Evolutionary conservation across 2,113 vertebrate genomes (phyloP).

Genomic region (Haplochromis vanheusdeni): DNA sequence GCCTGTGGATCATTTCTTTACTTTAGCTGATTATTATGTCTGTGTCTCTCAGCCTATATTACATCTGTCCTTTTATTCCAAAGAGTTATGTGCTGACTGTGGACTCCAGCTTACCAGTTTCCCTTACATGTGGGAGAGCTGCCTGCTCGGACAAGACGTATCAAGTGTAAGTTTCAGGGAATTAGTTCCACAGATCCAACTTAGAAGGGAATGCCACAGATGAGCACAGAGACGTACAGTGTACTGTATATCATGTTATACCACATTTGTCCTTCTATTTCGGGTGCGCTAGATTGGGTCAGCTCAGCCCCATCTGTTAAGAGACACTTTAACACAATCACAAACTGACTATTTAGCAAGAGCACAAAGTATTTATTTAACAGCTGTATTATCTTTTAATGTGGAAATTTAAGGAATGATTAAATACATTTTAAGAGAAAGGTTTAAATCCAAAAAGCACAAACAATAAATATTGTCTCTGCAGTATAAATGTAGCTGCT

Average conservation of each 20-base stretch:
- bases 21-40: neutral
- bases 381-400: neutral
- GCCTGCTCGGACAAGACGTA: neutral
- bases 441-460: neutral
- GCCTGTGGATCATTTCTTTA: neutral
- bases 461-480: neutral
- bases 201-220: constrained; percentile 54
- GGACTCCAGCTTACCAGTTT: neutral
- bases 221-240: constrained; percentile 19
- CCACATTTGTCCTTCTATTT: constrained; percentile 53
- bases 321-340: neutral
- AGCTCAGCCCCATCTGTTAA: neutral
- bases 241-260: constrained; percentile 39
- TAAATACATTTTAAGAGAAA: neutral
- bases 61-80: neutral
- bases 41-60: neutral
- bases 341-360: neutral
- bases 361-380: neutral
- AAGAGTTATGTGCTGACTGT: neutral
- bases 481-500: neutral
- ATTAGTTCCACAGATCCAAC: constrained; percentile 31
- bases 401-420: neutral
- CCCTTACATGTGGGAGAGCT: neutral
- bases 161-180: constrained; percentile 32
- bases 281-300: neutral